Evolutionary conservation across 2,888 invertebrate species (phyloP), one percentile per base, ranked within the genome.

Genomic region (Troides aeacus): DNA sequence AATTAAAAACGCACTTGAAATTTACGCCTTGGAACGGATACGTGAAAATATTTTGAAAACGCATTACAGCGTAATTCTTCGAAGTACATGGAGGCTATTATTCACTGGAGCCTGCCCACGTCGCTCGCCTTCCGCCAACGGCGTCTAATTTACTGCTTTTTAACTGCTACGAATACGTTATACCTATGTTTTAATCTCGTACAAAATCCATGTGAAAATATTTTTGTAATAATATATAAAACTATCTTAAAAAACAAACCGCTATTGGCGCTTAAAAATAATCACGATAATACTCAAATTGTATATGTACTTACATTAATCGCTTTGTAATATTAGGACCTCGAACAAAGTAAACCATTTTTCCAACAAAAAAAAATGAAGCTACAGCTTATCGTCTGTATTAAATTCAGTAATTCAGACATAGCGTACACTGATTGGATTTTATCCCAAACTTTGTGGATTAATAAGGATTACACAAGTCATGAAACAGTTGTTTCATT

Each of bases 111-210:
- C 73, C 77, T 74, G 74, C 81, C 80, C 79, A 81, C 79, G 81
- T 81, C 74, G 69, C 73, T 75, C 75, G 79, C 79, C 79, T 79
- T 81, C 79, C 80, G 79, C 76, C 76, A 78, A 79, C 79, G 80
- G 80, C 78, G 80, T 78, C 77, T 85, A 87, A 89, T 88, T 88
- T 88, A 87, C 83, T 81, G 81, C 83, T 84, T 88, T 87, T 86
- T 85, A 85, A 88, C 81, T 86, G 85, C 83, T 85, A 81, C 76
- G 79, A 83, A 85, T 84, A 85, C 80, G 80, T 79, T 84, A 82
- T 83, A 82, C 81, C 76, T 76, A 64, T 60, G 56, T 39, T 58
- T 64, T 67, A 68, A 39, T 66, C 21, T 42, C 62, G 50, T 57
- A 1, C 12, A 8, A 58, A 23, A 58, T 58, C 57, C 57, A 23